phyloP scores from a whole-genome alignment of 2,797 vertebrate genomes.

The Poeciliopsis paucimaculata region DNA sequence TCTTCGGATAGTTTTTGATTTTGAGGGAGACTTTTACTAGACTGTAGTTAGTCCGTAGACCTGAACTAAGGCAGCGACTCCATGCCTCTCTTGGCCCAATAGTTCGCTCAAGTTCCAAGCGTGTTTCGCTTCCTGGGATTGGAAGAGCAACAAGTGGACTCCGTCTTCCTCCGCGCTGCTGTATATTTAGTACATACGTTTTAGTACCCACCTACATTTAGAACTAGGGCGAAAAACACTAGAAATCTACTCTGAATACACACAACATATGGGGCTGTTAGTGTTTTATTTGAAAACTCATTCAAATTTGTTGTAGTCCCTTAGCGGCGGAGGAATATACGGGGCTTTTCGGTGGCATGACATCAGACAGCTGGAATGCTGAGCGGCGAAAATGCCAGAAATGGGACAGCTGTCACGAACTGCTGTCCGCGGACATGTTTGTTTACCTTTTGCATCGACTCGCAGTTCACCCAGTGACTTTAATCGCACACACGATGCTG shows the following conservation, averaged over 20 bases:
- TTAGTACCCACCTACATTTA: rapidly evolving
- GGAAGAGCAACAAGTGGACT: conserved; percentile 71
- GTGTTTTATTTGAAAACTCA: too few relatives aligned
- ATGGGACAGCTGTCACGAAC: conserved; percentile 74
- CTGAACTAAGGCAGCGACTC: conserved; percentile 25
- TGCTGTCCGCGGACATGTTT: conserved; percentile 52
- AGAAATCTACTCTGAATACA: rapidly evolving
- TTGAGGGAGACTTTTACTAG: conserved; percentile 10
- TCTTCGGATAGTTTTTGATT: neutral
- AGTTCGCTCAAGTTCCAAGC: conserved; percentile 69
- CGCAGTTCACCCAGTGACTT: conserved; percentile 29
- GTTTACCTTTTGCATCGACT: conserved; percentile 56
- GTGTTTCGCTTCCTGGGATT: conserved; percentile 88
- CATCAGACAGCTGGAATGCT: conserved; percentile 94
- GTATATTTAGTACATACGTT: conserved; percentile 1
- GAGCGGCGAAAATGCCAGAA: conserved; percentile 84
- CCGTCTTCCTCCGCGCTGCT: conserved; percentile 74
- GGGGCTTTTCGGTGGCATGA: conserved; percentile 81
- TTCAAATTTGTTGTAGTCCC: conserved; percentile 52
- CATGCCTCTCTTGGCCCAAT: conserved; percentile 61
- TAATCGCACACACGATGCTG: conserved; percentile 14
- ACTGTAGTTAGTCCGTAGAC: conserved; percentile 42
- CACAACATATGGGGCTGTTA: rapidly evolving
- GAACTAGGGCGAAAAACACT: rapidly evolving
- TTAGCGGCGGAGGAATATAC: conserved; percentile 70